Conservation (phyloP, 2,888 invertebrate species). For the Zygogramma bicolorata region DNA sequence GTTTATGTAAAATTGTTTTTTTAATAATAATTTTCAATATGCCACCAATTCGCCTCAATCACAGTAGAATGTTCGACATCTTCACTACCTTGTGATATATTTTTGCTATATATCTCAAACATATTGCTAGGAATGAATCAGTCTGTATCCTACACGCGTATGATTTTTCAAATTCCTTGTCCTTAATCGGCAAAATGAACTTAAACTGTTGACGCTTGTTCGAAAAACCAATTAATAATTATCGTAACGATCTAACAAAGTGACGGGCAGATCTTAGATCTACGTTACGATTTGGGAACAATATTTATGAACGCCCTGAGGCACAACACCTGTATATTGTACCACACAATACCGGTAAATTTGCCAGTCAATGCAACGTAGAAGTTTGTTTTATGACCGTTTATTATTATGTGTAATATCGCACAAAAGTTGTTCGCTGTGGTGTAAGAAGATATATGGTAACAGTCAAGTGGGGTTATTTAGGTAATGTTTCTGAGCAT, state of each 20-base stretch:
- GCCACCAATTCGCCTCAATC: too few relatives aligned
- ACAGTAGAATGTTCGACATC: too few relatives aligned
- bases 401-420: constrained; percentile 9
- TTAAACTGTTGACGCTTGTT: background rate
- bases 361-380: constrained; percentile 20
- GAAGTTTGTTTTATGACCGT: constrained; percentile 20
- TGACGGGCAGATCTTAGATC: constrained; percentile 26
- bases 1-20: too few relatives aligned
- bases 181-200: background rate
- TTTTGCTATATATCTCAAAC: too few relatives aligned
- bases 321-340: constrained; percentile 34
- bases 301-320: constrained; percentile 21
- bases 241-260: constrained; percentile 20
- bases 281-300: constrained; percentile 26
- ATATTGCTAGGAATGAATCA: too few relatives aligned
- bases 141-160: too few relatives aligned
- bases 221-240: background rate
- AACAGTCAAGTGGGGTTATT: too few relatives aligned
- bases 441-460: background rate
- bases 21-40: too few relatives aligned
- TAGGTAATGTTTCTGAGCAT: too few relatives aligned
- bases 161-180: background rate
- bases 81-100: too few relatives aligned
- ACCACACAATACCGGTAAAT: constrained; percentile 11
- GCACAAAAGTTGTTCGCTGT: background rate